These are phyloP conservation scores for Ashinkailepas kermadecensis DNA, from an alignment of 2,888 invertebrate genomes.

Conservation along the genomic window DNA sequence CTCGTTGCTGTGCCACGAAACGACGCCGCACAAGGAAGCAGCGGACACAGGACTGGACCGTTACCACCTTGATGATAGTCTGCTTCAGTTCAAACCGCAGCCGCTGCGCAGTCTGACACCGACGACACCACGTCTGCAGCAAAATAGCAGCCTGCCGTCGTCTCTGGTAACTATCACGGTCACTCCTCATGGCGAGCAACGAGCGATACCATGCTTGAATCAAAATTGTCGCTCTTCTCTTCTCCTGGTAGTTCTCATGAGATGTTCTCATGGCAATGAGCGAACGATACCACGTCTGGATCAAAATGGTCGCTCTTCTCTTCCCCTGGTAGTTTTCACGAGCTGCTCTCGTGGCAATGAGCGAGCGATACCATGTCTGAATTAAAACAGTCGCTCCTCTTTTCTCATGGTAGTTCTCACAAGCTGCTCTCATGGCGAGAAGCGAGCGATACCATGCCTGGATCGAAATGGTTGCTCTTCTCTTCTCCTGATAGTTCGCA, in stretches of 20 bases:
- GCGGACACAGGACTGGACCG: not conserved
- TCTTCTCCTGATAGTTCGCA: not conserved
- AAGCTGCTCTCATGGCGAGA: not conserved
- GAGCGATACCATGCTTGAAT: too few relatives aligned
- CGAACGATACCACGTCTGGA: too few relatives aligned
- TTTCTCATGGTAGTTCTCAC: constrained; percentile 12
- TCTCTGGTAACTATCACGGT: too few relatives aligned
- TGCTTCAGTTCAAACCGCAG: not conserved
- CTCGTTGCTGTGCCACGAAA: not conserved
- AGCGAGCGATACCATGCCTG: constrained; percentile 15
- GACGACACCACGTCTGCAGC: not conserved
- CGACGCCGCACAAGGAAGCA: not conserved
- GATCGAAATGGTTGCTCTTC: not conserved
- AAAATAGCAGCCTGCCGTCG: too few relatives aligned
- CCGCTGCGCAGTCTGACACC: not conserved
- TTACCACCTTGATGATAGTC: not conserved
- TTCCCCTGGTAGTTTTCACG: too few relatives aligned
- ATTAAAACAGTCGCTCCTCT: not conserved
- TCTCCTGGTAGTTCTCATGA: too few relatives aligned
- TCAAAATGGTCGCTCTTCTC: too few relatives aligned
- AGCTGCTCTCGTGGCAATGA: not conserved
- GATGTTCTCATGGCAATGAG: too few relatives aligned
- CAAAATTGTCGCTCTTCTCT: too few relatives aligned
- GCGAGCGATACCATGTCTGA: constrained; percentile 23
- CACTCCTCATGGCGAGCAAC: too few relatives aligned